phyloP scores from a whole-genome alignment of 2,113 vertebrate species.

The Daboia siamensis region DNA sequence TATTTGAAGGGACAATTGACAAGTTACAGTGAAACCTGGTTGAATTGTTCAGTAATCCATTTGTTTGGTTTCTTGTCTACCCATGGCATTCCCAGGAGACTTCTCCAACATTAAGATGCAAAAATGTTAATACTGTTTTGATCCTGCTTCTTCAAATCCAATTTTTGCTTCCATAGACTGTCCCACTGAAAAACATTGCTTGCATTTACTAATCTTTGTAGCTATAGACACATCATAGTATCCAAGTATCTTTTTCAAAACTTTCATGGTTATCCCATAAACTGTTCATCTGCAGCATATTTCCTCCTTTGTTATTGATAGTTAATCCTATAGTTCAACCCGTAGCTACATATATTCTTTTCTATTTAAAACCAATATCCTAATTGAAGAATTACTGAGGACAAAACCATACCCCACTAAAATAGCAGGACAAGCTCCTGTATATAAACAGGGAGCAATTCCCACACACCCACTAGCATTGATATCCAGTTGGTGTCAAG shows the following conservation, averaged over 20 bases:
- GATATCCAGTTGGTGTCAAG: too few species aligned
- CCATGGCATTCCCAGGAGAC: background rate
- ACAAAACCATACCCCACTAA: background rate
- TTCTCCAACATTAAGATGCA: background rate
- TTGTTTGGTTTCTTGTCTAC: background rate
- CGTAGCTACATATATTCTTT: too few species aligned
- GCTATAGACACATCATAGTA: background rate
- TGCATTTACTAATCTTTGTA: background rate
- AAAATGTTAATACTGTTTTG: background rate
- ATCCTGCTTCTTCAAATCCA: background rate
- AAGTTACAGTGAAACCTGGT: background rate
- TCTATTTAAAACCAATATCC: too few species aligned
- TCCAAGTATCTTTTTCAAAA: background rate
- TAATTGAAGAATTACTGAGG: background rate
- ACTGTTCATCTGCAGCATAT: background rate
- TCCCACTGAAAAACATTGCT: background rate
- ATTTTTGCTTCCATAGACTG: background rate
- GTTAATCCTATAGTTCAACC: background rate
- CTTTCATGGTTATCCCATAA: background rate
- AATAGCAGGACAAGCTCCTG: too few species aligned
- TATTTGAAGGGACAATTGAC: background rate
- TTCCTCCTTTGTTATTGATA: background rate
- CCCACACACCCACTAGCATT: too few species aligned
- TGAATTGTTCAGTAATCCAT: background rate
- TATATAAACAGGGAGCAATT: too few species aligned